Conservation (phyloP, 2,888 invertebrate species). For the Sarcophaga carnaria region DNA sequence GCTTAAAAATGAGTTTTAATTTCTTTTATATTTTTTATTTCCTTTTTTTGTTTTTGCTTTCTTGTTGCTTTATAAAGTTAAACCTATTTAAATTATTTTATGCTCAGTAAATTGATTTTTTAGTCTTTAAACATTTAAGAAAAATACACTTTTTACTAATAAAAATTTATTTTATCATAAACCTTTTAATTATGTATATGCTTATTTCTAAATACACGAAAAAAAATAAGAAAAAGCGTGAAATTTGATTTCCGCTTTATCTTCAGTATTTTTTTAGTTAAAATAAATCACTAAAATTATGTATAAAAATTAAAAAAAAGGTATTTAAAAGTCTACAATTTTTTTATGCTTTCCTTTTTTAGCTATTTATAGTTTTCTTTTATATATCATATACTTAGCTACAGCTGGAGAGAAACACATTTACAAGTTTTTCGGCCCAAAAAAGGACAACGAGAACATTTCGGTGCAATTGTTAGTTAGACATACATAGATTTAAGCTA, state of each 20-base stretch:
- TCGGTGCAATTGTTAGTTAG: constrained; percentile 46
- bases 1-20: constrained; percentile 37
- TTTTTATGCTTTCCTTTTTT: constrained; percentile 37
- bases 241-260: constrained; percentile 77
- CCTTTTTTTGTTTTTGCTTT: constrained; percentile 35
- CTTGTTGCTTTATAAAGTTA: constrained; percentile 49
- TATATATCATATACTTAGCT: no score
- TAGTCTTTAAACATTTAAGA: constrained; percentile 69
- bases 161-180: constrained; percentile 56
- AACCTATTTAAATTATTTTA: constrained; percentile 59
- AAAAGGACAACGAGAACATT: constrained; percentile 24
- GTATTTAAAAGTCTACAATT: constrained; percentile 55
- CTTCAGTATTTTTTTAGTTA: constrained; percentile 51
- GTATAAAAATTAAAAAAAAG: constrained; percentile 60
- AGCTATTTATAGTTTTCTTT: not conserved
- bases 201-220: constrained; percentile 60
- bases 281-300: constrained; percentile 58
- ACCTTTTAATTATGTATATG: constrained; percentile 52
- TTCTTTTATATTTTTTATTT: constrained; percentile 18
- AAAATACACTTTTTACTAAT: constrained; percentile 68
- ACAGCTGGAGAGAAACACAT: constrained; percentile 7
- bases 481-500: constrained; percentile 48
- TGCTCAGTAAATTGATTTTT: constrained; percentile 57
- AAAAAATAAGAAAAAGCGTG: constrained; percentile 71
- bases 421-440: not conserved